Evolutionary conservation across 2,797 vertebrate species (phyloP).

Genomic region (Hippopotamyrus pictus): DNA sequence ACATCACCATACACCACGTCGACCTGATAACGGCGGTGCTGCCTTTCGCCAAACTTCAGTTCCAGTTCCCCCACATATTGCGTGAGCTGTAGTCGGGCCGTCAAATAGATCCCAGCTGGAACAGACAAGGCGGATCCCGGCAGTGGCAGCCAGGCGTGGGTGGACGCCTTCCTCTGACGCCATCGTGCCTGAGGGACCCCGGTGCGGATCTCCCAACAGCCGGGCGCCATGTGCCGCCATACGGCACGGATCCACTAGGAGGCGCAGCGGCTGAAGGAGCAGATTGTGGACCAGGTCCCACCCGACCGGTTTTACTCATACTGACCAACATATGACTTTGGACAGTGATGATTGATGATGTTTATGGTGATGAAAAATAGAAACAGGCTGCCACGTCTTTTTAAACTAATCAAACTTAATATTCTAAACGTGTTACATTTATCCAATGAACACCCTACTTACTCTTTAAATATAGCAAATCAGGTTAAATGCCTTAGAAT

Average conservation of each 20-base stretch:
- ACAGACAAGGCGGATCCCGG: background rate
- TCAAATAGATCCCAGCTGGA: background rate
- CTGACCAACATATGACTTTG: background rate
- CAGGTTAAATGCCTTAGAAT: background rate
- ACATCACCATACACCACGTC: background rate
- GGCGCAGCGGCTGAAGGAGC: conserved; percentile 37
- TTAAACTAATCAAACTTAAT: background rate
- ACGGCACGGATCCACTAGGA: background rate
- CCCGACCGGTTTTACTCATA: background rate
- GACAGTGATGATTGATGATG: background rate
- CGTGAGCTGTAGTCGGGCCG: background rate
- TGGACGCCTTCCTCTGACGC: background rate
- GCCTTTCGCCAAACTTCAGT: background rate
- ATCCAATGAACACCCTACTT: background rate
- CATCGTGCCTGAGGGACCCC: conserved; percentile 26
- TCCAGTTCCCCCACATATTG: background rate
- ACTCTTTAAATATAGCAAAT: background rate
- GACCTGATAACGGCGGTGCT: background rate
- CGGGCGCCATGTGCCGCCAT: conserved; percentile 25
- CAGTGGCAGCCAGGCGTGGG: background rate
- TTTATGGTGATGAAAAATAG: background rate
- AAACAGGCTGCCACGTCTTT: background rate
- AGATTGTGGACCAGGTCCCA: conserved; percentile 43
- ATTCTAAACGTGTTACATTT: background rate
- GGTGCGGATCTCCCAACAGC: conserved; percentile 52